phyloP scores from a whole-genome alignment of 2,113 vertebrate species.

The Orycteropus afer region DNA sequence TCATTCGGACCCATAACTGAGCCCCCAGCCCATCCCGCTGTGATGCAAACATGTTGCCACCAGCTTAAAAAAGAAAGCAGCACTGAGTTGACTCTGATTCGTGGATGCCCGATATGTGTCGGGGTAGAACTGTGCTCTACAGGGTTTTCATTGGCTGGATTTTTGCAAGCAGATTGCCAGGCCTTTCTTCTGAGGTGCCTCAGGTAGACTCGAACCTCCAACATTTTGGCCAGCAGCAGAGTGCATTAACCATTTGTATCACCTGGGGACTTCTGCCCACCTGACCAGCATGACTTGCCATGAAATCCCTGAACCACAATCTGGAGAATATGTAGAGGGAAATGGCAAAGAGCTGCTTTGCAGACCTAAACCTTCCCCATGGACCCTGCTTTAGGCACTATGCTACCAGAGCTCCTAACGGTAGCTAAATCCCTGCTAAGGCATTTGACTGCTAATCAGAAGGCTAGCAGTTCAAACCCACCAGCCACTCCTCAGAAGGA shows the following conservation, averaged over 20 bases:
- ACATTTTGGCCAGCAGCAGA: too few relatives aligned
- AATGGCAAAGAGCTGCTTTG: not conserved
- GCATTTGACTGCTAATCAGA: too few relatives aligned
- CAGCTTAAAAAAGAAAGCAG: not conserved
- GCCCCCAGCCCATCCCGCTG: rapidly evolving
- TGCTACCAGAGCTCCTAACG: too few relatives aligned
- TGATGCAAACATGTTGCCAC: rapidly evolving
- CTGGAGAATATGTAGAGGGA: not conserved
- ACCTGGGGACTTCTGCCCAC: not conserved
- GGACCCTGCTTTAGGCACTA: too few relatives aligned
- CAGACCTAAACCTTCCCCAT: not conserved
- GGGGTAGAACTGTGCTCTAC: not conserved
- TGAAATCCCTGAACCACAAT: not conserved
- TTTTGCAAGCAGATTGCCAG: not conserved
- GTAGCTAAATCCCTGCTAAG: too few relatives aligned
- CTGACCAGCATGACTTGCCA: not conserved
- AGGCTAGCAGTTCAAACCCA: too few relatives aligned
- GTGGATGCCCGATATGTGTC: not conserved
- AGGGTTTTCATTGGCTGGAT: not conserved
- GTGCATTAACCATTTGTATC: too few relatives aligned
- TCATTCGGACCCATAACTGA: not conserved
- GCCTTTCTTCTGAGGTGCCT: not conserved
- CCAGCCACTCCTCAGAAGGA: too few relatives aligned
- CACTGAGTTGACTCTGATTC: not conserved
- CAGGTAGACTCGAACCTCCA: not conserved